Evolutionary conservation across 1,140 invertebrate genomes (phyloP), one percentile per base, ranked within the genome.

Genomic region (Ctenoplectra terminalis): DNA sequence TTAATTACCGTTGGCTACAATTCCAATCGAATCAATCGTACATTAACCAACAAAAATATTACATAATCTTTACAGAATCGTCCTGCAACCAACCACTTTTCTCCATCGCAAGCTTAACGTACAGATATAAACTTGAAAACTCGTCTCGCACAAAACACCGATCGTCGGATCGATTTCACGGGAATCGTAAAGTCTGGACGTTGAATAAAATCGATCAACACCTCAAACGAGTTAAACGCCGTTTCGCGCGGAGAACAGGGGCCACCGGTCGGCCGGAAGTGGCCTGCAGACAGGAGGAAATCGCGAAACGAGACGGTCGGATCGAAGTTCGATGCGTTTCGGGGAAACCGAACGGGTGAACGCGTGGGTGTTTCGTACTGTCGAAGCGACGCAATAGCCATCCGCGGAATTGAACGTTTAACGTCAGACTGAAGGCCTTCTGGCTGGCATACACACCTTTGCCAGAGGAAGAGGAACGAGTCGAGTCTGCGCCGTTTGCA

Each of bases 391-490:
- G 86, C 85, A 87, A 89, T 78, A 82, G 71, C 84, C 88, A 88
- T 90, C 91, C 89, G 91, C 88, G 87, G 76, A 92, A 92, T 90
- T 84, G 86, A 89, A 90, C 88, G 90, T 89, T 90, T 87, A 89
- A 90, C 90, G 91, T 91, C 91, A 90, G 82, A 93, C 92, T 93
- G 90, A 91, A 83, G 87, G 82, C 86, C 66, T 82, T 81, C 80
- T 75, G 74, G 83, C 82, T 89, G 72, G 75, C 74, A 80, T 74
- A 82, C 56, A 91, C 85, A 91, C 90, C 84, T 90, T 90, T 83
- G 86, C 64, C 77, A 89, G 79, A 76, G 79, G 81, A 84, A 85
- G 58, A 77, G 76, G 48, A 72, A 61, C 26, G 61, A 61, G 56
- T 54, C 75, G 90, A 90, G 90, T 87, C 86, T 92, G 91, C 91